phyloP scores from a whole-genome alignment of 2,888 invertebrate species.

The Chrysomela aeneicollis region DNA sequence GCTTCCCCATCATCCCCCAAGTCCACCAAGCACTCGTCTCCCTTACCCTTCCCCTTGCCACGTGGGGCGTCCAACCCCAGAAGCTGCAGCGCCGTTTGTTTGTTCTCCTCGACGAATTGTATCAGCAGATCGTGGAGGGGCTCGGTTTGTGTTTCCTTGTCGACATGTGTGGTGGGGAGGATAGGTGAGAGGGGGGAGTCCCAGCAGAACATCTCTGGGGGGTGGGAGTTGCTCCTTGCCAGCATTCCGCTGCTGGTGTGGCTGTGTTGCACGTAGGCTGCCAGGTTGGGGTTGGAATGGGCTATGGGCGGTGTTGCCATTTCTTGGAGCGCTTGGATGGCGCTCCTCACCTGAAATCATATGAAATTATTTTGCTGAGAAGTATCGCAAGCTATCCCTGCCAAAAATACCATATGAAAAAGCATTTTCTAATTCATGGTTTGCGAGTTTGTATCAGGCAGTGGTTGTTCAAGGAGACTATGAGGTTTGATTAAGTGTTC shows the following conservation, averaged over 20 bases:
- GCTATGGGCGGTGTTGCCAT: conserved; percentile 78
- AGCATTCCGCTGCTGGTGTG: conserved; percentile 63
- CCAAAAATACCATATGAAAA: no score
- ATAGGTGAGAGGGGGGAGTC: conserved; percentile 65
- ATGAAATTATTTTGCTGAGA: no score
- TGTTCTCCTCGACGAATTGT: conserved; percentile 75
- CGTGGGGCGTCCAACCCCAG: conserved; percentile 72
- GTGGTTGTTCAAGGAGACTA: no score
- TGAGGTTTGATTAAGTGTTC: no score
- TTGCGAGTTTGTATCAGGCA: no score
- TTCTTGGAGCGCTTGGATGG: conserved; percentile 84
- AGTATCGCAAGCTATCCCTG: no score
- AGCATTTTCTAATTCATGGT: no score
- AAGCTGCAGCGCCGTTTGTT: conserved; percentile 75
- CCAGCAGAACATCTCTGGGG: conserved; percentile 85
- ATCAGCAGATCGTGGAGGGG: conserved; percentile 68
- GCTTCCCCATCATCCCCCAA: conserved; percentile 43
- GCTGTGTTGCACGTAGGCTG: conserved; percentile 60
- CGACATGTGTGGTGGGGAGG: conserved; percentile 49
- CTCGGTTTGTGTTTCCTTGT: conserved; percentile 70
- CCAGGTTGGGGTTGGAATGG: conserved; percentile 79
- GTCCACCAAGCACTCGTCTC: conserved; percentile 39
- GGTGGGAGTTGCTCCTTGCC: conserved; percentile 83
- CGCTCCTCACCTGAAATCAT: conserved; percentile 73
- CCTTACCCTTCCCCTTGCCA: no score